phyloP scores from a whole-genome alignment of 2,113 vertebrate genomes.

The Microtus oregoni region DNA sequence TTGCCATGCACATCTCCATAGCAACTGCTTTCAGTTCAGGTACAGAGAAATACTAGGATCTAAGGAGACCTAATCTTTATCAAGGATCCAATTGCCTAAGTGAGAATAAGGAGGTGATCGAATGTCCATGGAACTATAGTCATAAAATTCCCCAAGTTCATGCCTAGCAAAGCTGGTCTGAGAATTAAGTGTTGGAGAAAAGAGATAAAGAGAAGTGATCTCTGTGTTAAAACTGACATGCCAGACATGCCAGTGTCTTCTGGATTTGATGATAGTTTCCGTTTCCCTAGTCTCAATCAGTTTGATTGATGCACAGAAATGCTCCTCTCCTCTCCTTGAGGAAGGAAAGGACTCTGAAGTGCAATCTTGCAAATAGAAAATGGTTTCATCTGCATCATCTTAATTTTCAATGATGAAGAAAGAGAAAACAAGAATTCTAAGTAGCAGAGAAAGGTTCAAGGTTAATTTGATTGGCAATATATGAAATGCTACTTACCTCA shows the following conservation, averaged over 20 bases:
- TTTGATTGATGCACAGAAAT: constrained; percentile 49
- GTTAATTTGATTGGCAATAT: constrained; percentile 77
- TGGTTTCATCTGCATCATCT: constrained; percentile 55
- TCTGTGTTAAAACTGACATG: neutral
- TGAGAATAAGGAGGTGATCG: neutral
- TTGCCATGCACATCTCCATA: neutral
- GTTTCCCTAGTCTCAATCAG: constrained; percentile 8
- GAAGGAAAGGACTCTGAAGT: neutral
- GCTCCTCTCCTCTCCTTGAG: neutral
- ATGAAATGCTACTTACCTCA: constrained; percentile 76
- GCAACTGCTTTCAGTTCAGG: neutral
- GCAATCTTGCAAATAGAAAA: constrained; percentile 34
- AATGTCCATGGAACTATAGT: neutral
- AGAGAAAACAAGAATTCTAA: constrained; percentile 70
- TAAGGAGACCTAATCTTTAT: neutral
- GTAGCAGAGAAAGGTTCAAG: constrained; percentile 69
- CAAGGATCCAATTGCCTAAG: neutral
- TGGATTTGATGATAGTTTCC: neutral
- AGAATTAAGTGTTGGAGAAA: neutral
- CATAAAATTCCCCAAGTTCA: neutral
- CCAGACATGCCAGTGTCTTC: neutral
- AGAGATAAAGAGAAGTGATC: neutral
- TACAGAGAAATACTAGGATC: neutral
- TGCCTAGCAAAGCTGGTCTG: neutral
- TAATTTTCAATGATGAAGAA: constrained; percentile 63